Percentiles rank a stretch among this genome's conserved stretches.
Conservation (phyloP, 1,140 invertebrate genomes). For the Drosophila guanche region DNA sequence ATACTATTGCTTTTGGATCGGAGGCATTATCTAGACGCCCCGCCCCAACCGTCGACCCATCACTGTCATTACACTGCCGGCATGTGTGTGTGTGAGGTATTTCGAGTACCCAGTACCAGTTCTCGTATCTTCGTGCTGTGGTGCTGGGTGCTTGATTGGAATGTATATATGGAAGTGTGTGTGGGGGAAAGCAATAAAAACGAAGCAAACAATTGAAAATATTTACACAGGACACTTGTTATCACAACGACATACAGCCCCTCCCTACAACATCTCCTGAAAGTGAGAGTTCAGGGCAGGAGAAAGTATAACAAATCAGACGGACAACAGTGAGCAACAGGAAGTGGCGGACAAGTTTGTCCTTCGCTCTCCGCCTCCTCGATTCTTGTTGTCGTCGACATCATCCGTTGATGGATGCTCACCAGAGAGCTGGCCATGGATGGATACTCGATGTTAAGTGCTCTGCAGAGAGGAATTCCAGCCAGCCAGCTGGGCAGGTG, state of each 20-base stretch:
- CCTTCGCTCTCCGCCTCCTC: constrained; percentile 1
- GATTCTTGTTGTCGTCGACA: constrained; percentile 3
- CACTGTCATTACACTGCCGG: constrained; percentile 48
- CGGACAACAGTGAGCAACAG: constrained; percentile 72
- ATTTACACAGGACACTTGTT: constrained; percentile 81
- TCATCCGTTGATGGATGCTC: constrained; percentile 35
- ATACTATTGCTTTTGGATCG: constrained; percentile 48
- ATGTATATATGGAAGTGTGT: constrained; percentile 20
- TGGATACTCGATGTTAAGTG: too few relatives aligned
- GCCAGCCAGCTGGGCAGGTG: constrained; percentile 9
- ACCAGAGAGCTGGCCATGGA: constrained; percentile 3
- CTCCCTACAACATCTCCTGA: constrained; percentile 48
- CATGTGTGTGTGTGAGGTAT: constrained; percentile 16
- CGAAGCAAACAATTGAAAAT: constrained; percentile 80
- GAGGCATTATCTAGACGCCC: constrained; percentile 28
- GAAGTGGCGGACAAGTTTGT: constrained; percentile 59
- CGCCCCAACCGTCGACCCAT: not conserved
- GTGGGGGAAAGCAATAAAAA: constrained; percentile 72
- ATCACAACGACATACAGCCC: constrained; percentile 71
- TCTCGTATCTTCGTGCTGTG: constrained; percentile 14
- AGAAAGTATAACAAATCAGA: constrained; percentile 66
- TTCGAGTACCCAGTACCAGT: too few relatives aligned
- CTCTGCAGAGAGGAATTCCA: not conserved
- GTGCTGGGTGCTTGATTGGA: constrained; percentile 15
- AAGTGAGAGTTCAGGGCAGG: constrained; percentile 48